Conservation (phyloP, 2,113 vertebrate species). For the Calidris pugnax region DNA sequence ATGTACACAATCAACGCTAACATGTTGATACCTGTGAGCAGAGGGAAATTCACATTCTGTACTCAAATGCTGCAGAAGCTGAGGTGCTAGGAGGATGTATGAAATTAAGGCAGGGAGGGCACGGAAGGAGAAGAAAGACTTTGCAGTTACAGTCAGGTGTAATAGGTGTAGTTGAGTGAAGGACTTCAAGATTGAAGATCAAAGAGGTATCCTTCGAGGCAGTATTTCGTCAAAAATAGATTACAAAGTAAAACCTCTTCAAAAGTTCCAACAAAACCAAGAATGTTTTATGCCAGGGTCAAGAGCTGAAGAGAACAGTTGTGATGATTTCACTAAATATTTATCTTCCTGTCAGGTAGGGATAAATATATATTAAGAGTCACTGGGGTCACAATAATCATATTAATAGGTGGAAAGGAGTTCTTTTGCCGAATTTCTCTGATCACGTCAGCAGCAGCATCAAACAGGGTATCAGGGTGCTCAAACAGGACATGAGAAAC, state of each 20-base stretch:
- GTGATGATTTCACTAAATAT: not conserved
- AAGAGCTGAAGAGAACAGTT: not conserved
- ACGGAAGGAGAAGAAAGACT: not conserved
- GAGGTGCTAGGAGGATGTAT: not conserved
- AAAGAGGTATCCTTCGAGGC: not conserved
- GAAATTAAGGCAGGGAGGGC: not conserved
- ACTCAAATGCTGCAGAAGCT: not conserved
- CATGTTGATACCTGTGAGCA: constrained; percentile 18
- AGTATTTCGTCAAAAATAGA: not conserved
- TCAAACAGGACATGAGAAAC: not conserved
- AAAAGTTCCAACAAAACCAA: not conserved
- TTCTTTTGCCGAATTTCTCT: not conserved
- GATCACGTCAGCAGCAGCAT: not conserved
- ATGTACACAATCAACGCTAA: not conserved
- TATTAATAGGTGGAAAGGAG: not conserved
- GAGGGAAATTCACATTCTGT: constrained; percentile 29
- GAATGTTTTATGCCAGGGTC: not conserved
- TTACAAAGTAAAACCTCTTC: not conserved
- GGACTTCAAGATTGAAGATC: not conserved
- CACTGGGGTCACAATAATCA: not conserved
- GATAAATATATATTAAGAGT: not conserved
- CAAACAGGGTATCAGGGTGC: not conserved
- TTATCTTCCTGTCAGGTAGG: not conserved
- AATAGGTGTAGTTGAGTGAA: not conserved
- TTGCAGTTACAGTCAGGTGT: not conserved